Conservation (phyloP, 2,797 vertebrate genomes). For the Phrynocephalus guinanensis region DNA sequence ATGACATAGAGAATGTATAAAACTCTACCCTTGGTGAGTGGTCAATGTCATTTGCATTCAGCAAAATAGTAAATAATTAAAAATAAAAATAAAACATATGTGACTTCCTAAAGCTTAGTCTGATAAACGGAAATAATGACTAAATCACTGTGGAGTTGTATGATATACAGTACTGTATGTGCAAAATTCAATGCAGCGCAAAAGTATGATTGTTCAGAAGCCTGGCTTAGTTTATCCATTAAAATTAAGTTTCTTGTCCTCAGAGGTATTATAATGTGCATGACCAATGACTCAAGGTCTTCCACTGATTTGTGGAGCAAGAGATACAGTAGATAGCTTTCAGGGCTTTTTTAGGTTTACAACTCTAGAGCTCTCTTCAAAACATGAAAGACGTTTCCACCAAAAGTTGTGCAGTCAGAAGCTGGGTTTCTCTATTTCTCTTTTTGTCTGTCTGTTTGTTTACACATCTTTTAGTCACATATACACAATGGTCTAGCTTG, state of each 20-base stretch:
- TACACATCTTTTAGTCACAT: not conserved
- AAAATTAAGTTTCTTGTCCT: not conserved
- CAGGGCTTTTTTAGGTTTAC: not conserved
- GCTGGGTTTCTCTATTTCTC: not conserved
- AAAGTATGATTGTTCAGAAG: slow-evolving; percentile 20
- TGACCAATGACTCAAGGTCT: not conserved
- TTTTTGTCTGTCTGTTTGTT: not conserved
- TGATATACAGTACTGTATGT: not conserved
- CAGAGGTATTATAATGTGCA: not conserved
- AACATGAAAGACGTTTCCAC: not conserved
- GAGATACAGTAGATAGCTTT: not conserved
- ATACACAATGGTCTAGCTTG: not conserved
- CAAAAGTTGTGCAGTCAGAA: not conserved
- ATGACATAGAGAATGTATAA: not conserved
- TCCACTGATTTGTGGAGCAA: not conserved
- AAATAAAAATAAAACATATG: not conserved
- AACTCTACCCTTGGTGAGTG: slow-evolving; percentile 24
- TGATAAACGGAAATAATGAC: slow-evolving; percentile 2
- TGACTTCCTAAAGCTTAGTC: slow-evolving; percentile 32
- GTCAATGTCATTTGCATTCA: slow-evolving; percentile 18
- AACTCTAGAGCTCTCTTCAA: not conserved
- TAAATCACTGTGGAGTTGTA: not conserved
- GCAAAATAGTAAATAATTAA: slow-evolving; percentile 13
- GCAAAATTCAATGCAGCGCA: slow-evolving; percentile 5
- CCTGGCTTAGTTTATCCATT: slow-evolving; percentile 5